phyloP scores from a whole-genome alignment of 2,797 vertebrate genomes.

The Anolis apletophallus region DNA sequence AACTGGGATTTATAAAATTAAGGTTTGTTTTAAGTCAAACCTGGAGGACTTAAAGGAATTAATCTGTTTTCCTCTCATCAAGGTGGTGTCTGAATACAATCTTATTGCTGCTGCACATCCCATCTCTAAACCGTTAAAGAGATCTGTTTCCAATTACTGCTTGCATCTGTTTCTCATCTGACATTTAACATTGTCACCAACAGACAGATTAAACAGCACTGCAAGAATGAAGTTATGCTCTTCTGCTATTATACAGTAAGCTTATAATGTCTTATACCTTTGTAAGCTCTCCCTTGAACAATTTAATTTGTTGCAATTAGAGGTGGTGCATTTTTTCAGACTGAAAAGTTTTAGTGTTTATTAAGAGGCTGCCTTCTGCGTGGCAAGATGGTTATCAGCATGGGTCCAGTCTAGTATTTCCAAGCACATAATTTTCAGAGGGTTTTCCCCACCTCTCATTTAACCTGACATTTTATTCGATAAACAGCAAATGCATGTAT shows the following conservation, averaged over 20 bases:
- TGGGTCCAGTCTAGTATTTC: slow-evolving; percentile 50
- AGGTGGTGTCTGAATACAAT: neutral
- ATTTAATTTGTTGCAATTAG: slow-evolving; percentile 67
- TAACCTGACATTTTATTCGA: slow-evolving; percentile 39
- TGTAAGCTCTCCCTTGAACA: slow-evolving; percentile 40
- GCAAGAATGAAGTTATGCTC: slow-evolving; percentile 35
- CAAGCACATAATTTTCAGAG: slow-evolving; percentile 36
- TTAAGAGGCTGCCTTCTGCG: slow-evolving; percentile 69
- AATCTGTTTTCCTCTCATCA: neutral
- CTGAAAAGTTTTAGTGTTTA: slow-evolving; percentile 71
- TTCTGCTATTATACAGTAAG: neutral
- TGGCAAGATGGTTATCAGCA: slow-evolving; percentile 66
- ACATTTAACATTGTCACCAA: neutral
- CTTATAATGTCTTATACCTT: neutral
- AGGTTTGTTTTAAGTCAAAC: neutral
- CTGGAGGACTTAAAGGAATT: neutral
- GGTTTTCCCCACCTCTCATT: slow-evolving; percentile 31
- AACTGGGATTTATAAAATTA: too few species aligned
- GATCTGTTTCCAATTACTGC: slow-evolving; percentile 23
- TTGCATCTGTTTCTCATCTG: slow-evolving; percentile 24
- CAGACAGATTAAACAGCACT: slow-evolving; percentile 16
- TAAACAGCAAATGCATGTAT: slow-evolving; percentile 21
- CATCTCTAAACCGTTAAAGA: neutral
- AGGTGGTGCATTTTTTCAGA: slow-evolving; percentile 59
- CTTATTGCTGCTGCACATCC: neutral